phyloP scores from a whole-genome alignment of 2,888 invertebrate genomes.

The Rotaria macrura region DNA sequence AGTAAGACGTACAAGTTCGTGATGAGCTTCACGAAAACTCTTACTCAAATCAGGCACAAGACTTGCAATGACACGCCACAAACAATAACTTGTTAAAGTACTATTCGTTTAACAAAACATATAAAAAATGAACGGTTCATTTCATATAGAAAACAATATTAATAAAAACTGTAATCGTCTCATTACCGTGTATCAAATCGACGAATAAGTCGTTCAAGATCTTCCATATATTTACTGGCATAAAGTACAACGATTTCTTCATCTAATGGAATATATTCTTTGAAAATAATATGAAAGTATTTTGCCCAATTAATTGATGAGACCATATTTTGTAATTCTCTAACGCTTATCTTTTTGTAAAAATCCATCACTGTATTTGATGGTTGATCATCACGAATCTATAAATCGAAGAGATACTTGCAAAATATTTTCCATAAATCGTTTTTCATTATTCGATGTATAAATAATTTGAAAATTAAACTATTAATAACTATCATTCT shows the following conservation, averaged over 20 bases:
- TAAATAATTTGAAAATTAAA: no score
- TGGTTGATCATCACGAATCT: constrained; percentile 16
- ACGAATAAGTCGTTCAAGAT: not conserved
- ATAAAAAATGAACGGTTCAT: no score
- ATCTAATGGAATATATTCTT: not conserved
- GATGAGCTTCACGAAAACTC: not conserved
- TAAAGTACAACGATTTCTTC: not conserved
- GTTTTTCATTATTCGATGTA: not conserved
- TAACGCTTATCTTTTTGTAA: not conserved
- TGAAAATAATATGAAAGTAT: not conserved
- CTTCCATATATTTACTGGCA: not conserved
- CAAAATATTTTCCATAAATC: not conserved
- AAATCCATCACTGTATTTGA: not conserved
- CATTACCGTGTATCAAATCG: not conserved
- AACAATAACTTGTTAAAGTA: not conserved
- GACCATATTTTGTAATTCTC: not conserved
- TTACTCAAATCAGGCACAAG: constrained; percentile 4
- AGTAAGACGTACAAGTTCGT: not conserved
- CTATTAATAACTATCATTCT: no score
- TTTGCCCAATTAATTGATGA: not conserved
- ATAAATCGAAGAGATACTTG: not conserved
- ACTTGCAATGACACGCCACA: constrained; percentile 5
- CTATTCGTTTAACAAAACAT: not conserved
- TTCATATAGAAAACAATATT: no score
- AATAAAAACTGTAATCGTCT: no score